Percentiles rank a stretch among this genome's conserved stretches.
Conservation (phyloP, 2,113 vertebrate species). For the Perognathus longimembris region DNA sequence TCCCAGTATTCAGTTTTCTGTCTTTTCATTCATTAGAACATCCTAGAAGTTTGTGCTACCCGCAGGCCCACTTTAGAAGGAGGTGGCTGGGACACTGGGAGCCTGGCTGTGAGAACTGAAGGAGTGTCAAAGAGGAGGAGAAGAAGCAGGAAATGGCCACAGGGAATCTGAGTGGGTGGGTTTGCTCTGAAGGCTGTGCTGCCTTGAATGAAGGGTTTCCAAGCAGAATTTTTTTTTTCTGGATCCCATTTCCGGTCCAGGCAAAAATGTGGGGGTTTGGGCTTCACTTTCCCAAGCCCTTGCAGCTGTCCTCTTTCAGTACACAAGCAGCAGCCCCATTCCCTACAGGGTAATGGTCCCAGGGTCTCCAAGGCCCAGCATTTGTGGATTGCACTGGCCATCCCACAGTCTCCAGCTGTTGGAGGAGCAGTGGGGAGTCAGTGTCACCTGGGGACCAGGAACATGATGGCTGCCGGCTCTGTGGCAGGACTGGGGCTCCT, state of each 20-base stretch:
- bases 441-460: neutral
- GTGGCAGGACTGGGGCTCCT: neutral
- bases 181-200: neutral
- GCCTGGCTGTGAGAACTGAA: conserved; percentile 5
- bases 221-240: conserved; percentile 53
- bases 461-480: neutral
- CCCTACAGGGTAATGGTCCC: neutral
- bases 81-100: neutral
- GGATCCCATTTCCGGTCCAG: conserved; percentile 66
- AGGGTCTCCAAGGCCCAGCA: neutral
- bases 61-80: neutral
- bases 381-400: neutral
- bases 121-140: neutral
- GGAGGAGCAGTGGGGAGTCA: neutral
- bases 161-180: conserved; percentile 64
- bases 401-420: too few relatives aligned
- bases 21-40: neutral
- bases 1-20: neutral
- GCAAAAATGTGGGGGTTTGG: neutral
- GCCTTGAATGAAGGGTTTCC: conserved; percentile 25
- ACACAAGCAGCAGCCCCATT: conserved; percentile 50
- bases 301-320: conserved; percentile 32
- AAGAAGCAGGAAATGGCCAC: conserved; percentile 59
- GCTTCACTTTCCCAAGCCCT: neutral
- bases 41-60: neutral